These are phyloP conservation scores for Cisticola juncidis DNA, from an alignment of 2,113 vertebrate species.

Conservation along the genomic window DNA sequence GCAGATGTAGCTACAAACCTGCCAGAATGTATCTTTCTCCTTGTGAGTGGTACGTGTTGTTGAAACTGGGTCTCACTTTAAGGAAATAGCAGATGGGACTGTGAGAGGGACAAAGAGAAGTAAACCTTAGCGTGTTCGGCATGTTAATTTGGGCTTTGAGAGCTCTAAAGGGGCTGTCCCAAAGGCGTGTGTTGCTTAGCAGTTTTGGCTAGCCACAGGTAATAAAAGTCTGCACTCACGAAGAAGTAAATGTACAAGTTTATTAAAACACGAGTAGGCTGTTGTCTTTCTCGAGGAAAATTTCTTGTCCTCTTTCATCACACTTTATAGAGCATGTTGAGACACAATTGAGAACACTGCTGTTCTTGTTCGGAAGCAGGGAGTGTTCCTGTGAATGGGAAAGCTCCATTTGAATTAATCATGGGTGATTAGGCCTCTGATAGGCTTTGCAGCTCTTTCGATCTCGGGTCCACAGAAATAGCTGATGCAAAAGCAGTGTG, in stretches of 20 bases:
- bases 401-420: slow-evolving; percentile 33
- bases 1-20: neutral
- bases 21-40: neutral
- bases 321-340: slow-evolving; percentile 4
- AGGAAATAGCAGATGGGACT: neutral
- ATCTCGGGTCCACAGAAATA: neutral
- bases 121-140: neutral
- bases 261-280: neutral
- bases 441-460: neutral
- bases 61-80: neutral
- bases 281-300: slow-evolving; percentile 18
- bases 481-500: neutral
- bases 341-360: neutral
- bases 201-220: neutral
- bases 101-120: neutral
- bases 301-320: slow-evolving; percentile 26
- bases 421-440: slow-evolving; percentile 16
- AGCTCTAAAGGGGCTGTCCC: neutral
- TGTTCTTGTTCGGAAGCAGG: neutral
- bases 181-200: neutral
- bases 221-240: neutral
- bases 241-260: neutral
- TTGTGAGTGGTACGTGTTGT: neutral
- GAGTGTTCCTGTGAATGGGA: slow-evolving; percentile 44
- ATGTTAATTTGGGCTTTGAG: neutral